Evolutionary conservation across 1,140 invertebrate genomes (phyloP).

Genomic region (Ceratosolen fusciceps): DNA sequence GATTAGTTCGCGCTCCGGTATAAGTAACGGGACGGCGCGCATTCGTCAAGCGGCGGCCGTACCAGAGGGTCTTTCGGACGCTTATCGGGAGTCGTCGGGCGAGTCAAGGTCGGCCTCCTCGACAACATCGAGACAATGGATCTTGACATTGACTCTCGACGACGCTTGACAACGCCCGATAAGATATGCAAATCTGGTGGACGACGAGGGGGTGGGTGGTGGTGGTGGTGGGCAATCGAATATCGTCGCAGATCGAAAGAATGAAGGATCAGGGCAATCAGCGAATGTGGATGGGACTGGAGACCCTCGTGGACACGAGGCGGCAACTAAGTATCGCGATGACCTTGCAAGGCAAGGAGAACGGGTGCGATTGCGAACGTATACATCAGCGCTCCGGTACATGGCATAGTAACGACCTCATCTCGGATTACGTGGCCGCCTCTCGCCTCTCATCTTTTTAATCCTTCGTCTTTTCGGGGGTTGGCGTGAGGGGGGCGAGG

Average conservation of each 20-base stretch:
- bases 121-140: background rate
- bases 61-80: background rate
- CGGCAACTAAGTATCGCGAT: background rate
- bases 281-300: background rate
- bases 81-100: background rate
- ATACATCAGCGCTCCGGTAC: background rate
- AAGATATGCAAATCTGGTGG: constrained; percentile 36
- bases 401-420: background rate
- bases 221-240: background rate
- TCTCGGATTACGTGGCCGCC: background rate
- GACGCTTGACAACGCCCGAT: background rate
- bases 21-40: constrained; percentile 31
- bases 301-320: background rate
- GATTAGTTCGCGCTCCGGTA: constrained; percentile 31
- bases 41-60: too few species aligned
- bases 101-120: background rate
- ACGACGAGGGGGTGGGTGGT: background rate
- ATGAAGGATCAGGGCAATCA: too few species aligned
- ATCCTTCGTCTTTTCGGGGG: background rate
- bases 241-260: background rate
- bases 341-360: background rate
- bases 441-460: background rate
- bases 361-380: background rate
- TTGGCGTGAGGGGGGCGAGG: too few species aligned
- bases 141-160: background rate